Evolutionary conservation across 1,140 invertebrate species (phyloP), one percentile per base, ranked within the genome.

Genomic region (Psilanteris sp.): DNA sequence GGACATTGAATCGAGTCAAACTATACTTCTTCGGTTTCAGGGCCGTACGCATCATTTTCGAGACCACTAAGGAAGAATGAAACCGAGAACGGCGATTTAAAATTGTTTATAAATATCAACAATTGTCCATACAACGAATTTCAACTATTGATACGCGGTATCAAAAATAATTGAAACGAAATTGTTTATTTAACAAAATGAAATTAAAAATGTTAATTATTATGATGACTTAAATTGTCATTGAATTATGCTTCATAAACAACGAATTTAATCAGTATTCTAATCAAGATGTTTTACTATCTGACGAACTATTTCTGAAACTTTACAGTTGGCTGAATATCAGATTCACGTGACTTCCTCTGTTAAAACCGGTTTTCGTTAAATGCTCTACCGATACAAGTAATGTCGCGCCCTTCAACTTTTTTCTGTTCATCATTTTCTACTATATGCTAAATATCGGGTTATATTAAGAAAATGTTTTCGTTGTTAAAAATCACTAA

Each of bases 361-460:
- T 10, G 52, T 57, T 36, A 43, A 61, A 80, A 80, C 80, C 80
- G 79, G 80, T 81, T 80, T 36, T 44, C 20, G 31, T 37, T 57
- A 67, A 68, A 64, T 59, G 59, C 44, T 59, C 37, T 57, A 18
- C 73, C 59, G 59, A 44, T 50, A 44, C 52, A 44, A 70, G 52
- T 70, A 66, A 52, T 59, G 59, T 70, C 57, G 52, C 59, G 50
- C 59, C 50, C 50, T 76, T 70, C 73, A 64, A 76, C 57, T 43
- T 62, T 76, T 54, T 76, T 44, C 57, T 15, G 48, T 54, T 48
- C 50, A 39, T 59, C 26, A 70, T 64, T 73, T 59, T 66, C 34
- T 59, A 52, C 27, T 54, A 44, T 52, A 43, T 27, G 34, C 11
- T 55, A 64, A 77, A 37, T 64, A 26, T 27, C 31, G 37, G 57